A percentile compares a stretch with the other conserved stretches of the same genome.
Evolutionary conservation across 2,113 vertebrate species (phyloP).

Genomic region (Verasper variegatus): DNA sequence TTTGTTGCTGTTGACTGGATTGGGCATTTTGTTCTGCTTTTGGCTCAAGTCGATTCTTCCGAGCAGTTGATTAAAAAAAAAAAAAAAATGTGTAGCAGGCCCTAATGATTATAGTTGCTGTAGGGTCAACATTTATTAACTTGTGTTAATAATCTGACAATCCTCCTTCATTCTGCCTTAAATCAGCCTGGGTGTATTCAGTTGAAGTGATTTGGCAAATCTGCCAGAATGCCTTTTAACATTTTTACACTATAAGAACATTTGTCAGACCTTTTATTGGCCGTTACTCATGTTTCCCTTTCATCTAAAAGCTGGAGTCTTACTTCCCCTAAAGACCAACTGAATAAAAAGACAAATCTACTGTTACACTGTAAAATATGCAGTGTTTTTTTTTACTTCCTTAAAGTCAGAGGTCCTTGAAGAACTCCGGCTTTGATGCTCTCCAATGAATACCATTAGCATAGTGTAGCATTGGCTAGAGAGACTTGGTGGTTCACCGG

Average conservation of each 20-base stretch:
- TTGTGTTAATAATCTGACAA: slow-evolving; percentile 66
- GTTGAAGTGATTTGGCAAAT: slow-evolving; percentile 25
- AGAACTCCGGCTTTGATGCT: slow-evolving; percentile 61
- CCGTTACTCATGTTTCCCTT: slow-evolving; percentile 22
- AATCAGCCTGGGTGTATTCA: slow-evolving; percentile 46
- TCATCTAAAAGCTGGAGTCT: neutral
- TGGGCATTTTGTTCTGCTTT: no score
- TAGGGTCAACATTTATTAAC: slow-evolving; percentile 58
- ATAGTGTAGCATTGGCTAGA: slow-evolving; percentile 52
- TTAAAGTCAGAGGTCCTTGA: slow-evolving; percentile 54
- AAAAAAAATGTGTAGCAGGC: slow-evolving; percentile 55
- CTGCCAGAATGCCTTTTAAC: slow-evolving; percentile 11
- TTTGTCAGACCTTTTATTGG: slow-evolving; percentile 16
- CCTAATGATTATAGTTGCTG: slow-evolving; percentile 59
- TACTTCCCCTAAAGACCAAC: slow-evolving; percentile 7
- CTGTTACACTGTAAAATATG: slow-evolving; percentile 37
- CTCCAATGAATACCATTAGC: slow-evolving; percentile 62
- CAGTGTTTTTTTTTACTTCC: slow-evolving; percentile 26
- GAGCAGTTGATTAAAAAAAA: no score
- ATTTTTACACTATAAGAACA: slow-evolving; percentile 14
- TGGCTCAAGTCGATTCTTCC: no score
- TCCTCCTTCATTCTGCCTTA: slow-evolving; percentile 53
- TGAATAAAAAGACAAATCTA: slow-evolving; percentile 3
- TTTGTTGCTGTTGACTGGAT: no score
- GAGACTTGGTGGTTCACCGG: slow-evolving; percentile 42